Evolutionary conservation across 2,797 vertebrate genomes (phyloP).

Genomic region (Helicolenus hilgendorfi): DNA sequence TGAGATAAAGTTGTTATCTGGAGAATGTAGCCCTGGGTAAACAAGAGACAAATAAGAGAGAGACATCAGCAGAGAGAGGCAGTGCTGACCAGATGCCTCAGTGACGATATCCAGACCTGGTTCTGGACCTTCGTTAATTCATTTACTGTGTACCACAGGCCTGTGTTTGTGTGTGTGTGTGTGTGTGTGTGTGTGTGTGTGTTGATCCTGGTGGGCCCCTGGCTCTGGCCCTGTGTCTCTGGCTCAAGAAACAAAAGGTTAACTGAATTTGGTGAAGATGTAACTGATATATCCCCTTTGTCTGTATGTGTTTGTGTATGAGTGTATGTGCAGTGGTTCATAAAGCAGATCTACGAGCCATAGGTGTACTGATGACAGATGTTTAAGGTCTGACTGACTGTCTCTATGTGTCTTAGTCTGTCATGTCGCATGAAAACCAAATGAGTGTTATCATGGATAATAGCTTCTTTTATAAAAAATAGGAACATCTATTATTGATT

Average conservation of each 20-base stretch:
- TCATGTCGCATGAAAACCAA: background rate
- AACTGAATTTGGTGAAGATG: constrained; percentile 76
- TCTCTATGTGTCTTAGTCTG: constrained; percentile 28
- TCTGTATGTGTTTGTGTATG: constrained; percentile 41
- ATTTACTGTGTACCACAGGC: constrained; percentile 76
- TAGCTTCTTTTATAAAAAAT: background rate
- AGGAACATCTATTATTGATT: background rate
- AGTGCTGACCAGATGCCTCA: constrained; percentile 75
- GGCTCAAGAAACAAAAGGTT: constrained; percentile 76
- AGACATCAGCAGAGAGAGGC: constrained; percentile 55
- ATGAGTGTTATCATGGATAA: background rate
- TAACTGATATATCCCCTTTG: constrained; percentile 66
- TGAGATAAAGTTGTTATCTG: constrained; percentile 42
- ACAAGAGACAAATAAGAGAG: constrained; percentile 54
- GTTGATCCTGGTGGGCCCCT: constrained; percentile 53
- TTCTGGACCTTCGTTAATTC: constrained; percentile 78
- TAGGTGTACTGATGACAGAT: constrained; percentile 22
- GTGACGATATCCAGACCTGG: constrained; percentile 81
- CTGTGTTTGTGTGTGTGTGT: constrained; percentile 37
- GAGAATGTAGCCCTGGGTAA: constrained; percentile 41
- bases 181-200: constrained; percentile 25
- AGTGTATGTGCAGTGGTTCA: constrained; percentile 18
- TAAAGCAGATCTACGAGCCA: constrained; percentile 23
- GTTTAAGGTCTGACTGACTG: constrained; percentile 11
- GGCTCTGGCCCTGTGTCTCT: constrained; percentile 64